A percentile compares a stretch with the other conserved stretches of the same genome.
These are phyloP conservation scores for Drosophila peninsularis DNA, from an alignment of 2,888 invertebrate species.

Conservation along the genomic window DNA sequence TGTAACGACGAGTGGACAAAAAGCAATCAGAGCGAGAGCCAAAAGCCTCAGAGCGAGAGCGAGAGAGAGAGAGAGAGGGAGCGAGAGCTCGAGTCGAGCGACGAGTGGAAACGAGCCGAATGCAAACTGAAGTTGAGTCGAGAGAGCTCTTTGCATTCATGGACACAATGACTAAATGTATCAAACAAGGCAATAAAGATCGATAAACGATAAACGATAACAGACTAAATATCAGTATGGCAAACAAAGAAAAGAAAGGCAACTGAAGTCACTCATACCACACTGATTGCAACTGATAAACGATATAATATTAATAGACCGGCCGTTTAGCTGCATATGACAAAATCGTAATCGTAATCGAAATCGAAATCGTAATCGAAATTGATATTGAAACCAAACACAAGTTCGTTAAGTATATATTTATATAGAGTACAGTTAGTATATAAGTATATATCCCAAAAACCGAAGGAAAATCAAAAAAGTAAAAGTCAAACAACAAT, in stretches of 20 bases:
- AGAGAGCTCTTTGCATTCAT: neutral
- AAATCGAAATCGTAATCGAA: constrained; percentile 32
- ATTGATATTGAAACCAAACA: constrained; percentile 30
- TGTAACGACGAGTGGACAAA: constrained; percentile 18
- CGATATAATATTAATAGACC: constrained; percentile 31
- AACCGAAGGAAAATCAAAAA: neutral
- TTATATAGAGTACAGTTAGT: constrained; percentile 23
- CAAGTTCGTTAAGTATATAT: constrained; percentile 34
- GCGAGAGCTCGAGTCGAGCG: neutral
- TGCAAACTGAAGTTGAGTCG: no score
- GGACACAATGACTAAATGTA: constrained; percentile 6
- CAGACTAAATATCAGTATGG: constrained; percentile 6
- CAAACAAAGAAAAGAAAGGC: constrained; percentile 11
- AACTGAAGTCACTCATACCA: constrained; percentile 26
- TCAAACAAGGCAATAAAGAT: constrained; percentile 13
- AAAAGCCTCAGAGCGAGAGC: neutral
- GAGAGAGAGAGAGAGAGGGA: constrained; percentile 1
- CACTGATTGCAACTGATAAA: constrained; percentile 23
- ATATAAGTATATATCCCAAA: constrained; percentile 24
- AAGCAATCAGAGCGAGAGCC: constrained; percentile 2
- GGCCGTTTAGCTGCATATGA: constrained; percentile 50
- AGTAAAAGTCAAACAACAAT: neutral
- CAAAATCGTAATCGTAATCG: constrained; percentile 39
- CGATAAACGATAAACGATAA: constrained; percentile 3
- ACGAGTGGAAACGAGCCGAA: neutral